phyloP scores from a whole-genome alignment of 2,797 vertebrate genomes.

The Sarcophilus harrisii region DNA sequence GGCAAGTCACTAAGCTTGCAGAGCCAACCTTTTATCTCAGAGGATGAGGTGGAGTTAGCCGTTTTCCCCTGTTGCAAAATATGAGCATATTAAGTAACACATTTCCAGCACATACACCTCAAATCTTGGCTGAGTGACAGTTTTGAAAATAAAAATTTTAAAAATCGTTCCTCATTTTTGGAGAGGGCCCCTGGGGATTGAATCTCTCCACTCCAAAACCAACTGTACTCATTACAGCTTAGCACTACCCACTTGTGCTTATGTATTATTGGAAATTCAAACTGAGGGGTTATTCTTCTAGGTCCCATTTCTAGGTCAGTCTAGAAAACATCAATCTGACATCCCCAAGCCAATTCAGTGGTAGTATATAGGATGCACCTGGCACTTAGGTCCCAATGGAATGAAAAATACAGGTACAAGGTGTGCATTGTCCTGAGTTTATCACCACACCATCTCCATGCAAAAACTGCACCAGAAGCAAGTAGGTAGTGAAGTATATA shows the following conservation, averaged over 20 bases:
- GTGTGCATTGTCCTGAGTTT: not conserved
- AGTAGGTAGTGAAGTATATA: not conserved
- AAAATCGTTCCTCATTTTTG: not conserved
- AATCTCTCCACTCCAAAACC: constrained; percentile 41
- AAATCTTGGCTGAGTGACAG: constrained; percentile 65
- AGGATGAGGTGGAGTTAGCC: constrained; percentile 87
- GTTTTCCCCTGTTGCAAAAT: constrained; percentile 85
- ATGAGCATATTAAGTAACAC: constrained; percentile 83
- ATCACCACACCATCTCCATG: not conserved
- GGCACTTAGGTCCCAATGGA: not conserved
- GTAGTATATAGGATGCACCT: not conserved
- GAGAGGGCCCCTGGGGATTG: constrained; percentile 47
- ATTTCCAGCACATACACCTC: constrained; percentile 82
- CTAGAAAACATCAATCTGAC: fast-evolving
- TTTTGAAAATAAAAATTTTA: constrained; percentile 78
- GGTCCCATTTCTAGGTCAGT: not conserved
- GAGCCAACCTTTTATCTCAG: constrained; percentile 86
- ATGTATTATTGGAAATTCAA: not conserved
- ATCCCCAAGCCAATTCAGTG: not conserved
- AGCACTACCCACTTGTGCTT: not conserved
- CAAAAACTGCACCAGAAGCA: not conserved
- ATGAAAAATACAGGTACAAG: constrained; percentile 4
- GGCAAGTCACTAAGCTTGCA: constrained; percentile 71
- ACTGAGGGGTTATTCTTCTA: fast-evolving
- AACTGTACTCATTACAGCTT: constrained; percentile 29